Evolutionary conservation across 2,797 vertebrate species (phyloP).

Genomic region (Pseudochromis fuscus): DNA sequence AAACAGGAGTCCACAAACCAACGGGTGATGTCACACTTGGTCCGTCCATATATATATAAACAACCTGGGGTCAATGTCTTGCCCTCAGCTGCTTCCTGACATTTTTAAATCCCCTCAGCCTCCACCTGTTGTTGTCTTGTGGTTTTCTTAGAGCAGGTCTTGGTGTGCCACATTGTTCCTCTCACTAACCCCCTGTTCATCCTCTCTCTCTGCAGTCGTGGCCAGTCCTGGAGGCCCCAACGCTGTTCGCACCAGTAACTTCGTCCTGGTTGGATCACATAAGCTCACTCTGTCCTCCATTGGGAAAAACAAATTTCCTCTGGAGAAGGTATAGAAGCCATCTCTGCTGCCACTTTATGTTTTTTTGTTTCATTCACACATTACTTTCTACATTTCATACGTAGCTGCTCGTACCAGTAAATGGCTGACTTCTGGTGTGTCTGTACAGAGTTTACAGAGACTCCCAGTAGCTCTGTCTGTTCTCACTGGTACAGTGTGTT

Average conservation of each 20-base stretch:
- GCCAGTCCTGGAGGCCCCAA: slow-evolving; percentile 93
- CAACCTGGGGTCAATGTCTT: too few relatives aligned
- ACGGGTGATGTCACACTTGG: too few relatives aligned
- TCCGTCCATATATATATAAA: too few relatives aligned
- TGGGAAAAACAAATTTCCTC: slow-evolving; percentile 88
- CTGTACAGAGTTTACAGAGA: slow-evolving; percentile 3
- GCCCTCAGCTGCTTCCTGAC: too few relatives aligned
- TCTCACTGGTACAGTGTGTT: not conserved
- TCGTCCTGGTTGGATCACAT: slow-evolving; percentile 91
- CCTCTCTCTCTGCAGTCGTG: slow-evolving; percentile 81
- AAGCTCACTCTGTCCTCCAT: slow-evolving; percentile 89
- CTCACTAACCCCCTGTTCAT: too few relatives aligned
- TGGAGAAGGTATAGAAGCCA: slow-evolving; percentile 91
- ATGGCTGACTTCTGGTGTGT: not conserved
- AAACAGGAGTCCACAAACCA: too few relatives aligned
- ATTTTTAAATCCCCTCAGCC: too few relatives aligned
- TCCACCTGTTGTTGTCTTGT: too few relatives aligned
- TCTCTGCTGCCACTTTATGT: not conserved
- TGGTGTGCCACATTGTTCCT: too few relatives aligned
- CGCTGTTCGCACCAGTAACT: slow-evolving; percentile 93
- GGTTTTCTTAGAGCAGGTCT: too few relatives aligned
- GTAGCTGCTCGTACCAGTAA: not conserved
- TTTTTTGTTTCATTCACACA: not conserved
- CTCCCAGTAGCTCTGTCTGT: slow-evolving; percentile 22
- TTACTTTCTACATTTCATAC: not conserved